Evolutionary conservation across 2,113 vertebrate species (phyloP).

Genomic region (Recurvirostra avosetta): DNA sequence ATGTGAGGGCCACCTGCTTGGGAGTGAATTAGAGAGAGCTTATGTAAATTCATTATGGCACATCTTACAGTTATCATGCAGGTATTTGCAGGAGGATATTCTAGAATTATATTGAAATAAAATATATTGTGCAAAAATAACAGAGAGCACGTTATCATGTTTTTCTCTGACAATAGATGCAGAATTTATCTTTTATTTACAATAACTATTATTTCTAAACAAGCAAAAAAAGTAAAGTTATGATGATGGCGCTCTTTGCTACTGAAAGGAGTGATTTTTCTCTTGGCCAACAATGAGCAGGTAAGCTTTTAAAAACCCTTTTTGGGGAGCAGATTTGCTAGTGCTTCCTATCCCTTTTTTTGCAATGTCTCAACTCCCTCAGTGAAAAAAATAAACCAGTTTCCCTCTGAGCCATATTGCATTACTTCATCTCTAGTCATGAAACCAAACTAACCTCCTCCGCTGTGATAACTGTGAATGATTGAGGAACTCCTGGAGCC

Average conservation of each 20-base stretch:
- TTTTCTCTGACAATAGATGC: background rate
- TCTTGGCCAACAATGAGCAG: background rate
- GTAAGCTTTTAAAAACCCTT: background rate
- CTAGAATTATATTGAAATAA: background rate
- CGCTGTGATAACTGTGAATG: background rate
- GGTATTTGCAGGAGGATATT: background rate
- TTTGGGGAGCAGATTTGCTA: background rate
- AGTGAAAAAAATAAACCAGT: background rate
- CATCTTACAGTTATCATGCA: background rate
- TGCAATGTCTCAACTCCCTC: background rate
- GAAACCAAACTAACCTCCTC: conserved; percentile 5
- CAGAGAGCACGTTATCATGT: background rate
- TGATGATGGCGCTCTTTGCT: background rate
- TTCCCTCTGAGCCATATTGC: background rate
- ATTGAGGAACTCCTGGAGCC: background rate
- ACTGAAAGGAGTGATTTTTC: background rate
- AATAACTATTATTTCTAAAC: background rate
- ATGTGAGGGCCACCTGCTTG: background rate
- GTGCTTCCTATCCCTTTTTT: background rate
- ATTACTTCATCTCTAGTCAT: background rate
- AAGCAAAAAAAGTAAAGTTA: background rate
- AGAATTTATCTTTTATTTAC: background rate
- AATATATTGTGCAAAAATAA: background rate
- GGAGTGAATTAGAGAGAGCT: background rate
- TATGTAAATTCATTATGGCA: background rate